Conservation (phyloP, 2,888 invertebrate species). For the Himalopsyche anomala region DNA sequence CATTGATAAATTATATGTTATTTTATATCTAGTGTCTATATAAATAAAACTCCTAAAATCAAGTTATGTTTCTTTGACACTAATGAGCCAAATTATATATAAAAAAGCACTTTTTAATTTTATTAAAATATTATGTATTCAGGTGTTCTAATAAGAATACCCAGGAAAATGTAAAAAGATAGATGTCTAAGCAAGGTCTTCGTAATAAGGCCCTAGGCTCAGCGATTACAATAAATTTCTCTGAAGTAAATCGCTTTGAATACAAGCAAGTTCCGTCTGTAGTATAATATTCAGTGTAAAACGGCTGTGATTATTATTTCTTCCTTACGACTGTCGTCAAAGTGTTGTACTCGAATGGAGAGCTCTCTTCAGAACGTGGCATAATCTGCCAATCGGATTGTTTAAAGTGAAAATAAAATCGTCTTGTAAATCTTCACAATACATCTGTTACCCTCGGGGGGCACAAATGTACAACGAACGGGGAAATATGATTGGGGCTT, state of each 20-base stretch:
- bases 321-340: slow-evolving; percentile 46
- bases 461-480: neutral
- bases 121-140: too few species aligned
- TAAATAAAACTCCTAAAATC: too few species aligned
- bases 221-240: neutral
- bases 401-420: slow-evolving; percentile 61
- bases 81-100: too few species aligned
- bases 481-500: slow-evolving; percentile 39
- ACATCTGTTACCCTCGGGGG: neutral
- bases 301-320: slow-evolving; percentile 13
- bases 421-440: slow-evolving; percentile 52
- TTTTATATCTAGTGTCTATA: too few species aligned
- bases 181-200: too few species aligned
- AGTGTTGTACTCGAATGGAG: slow-evolving; percentile 46
- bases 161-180: too few species aligned
- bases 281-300: neutral
- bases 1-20: too few species aligned
- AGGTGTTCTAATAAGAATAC: too few species aligned
- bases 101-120: too few species aligned
- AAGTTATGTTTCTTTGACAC: too few species aligned
- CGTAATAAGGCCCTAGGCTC: neutral
- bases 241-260: slow-evolving; percentile 17
- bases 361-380: slow-evolving; percentile 47
- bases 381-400: slow-evolving; percentile 62
- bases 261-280: neutral